Evolutionary conservation across 2,888 invertebrate genomes (phyloP).

Genomic region (Dromius quadrimaculatus): DNA sequence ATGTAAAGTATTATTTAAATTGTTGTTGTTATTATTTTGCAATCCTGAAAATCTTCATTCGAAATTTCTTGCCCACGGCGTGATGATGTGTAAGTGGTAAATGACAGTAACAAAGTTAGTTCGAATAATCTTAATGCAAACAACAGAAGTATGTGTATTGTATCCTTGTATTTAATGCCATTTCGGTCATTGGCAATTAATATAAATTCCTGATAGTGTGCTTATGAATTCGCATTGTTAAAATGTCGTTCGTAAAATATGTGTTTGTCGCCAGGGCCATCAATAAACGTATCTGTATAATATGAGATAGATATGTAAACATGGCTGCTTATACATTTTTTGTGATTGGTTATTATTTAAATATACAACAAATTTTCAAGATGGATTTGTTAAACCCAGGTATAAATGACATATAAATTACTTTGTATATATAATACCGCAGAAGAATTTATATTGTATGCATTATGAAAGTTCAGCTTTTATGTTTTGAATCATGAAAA

Average conservation of each 20-base stretch:
- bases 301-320: conserved; percentile 42
- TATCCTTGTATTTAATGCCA: conserved; percentile 38
- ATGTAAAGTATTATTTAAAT: too few species aligned
- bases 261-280: conserved; percentile 14
- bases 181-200: conserved; percentile 29
- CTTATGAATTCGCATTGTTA: conserved; percentile 8
- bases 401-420: conserved; percentile 34
- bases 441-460: conserved; percentile 16
- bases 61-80: conserved; percentile 3
- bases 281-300: conserved; percentile 20
- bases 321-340: conserved; percentile 48
- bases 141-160: conserved; percentile 43
- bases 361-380: conserved; percentile 39
- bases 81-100: conserved; percentile 44
- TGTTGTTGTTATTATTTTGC: too few species aligned
- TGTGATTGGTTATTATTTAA: conserved; percentile 47
- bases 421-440: conserved; percentile 1
- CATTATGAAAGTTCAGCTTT: conserved; percentile 12
- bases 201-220: conserved; percentile 24
- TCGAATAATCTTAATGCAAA: conserved; percentile 42
- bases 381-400: conserved; percentile 48
- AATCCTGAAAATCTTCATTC: conserved; percentile 31
- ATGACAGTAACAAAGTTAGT: conserved; percentile 25
- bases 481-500: conserved; percentile 33
- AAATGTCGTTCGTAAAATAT: conserved; percentile 30